phyloP scores from a whole-genome alignment of 2,888 invertebrate species.

The Sinelater perroti region DNA sequence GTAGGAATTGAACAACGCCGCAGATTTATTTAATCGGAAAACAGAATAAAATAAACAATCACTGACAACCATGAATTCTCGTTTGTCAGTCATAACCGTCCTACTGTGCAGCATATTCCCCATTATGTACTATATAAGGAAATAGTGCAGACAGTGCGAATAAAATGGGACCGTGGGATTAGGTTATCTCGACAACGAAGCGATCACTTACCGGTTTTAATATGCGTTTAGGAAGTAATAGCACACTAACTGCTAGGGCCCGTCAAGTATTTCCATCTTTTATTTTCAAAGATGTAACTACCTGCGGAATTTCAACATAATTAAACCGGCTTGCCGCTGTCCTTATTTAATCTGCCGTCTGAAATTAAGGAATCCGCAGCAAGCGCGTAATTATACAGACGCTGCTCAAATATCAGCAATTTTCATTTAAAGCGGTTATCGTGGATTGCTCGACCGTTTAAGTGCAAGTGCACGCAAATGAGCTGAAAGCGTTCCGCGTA shows the following conservation, averaged over 20 bases:
- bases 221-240: slow-evolving; percentile 16
- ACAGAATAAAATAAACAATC: not conserved
- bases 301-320: not conserved
- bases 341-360: not conserved
- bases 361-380: not conserved
- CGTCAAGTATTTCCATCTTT: slow-evolving; percentile 9
- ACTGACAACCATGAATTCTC: not conserved
- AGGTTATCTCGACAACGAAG: slow-evolving; percentile 1
- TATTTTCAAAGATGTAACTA: not conserved
- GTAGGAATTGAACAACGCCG: too few species aligned
- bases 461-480: too few species aligned
- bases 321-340: slow-evolving; percentile 10
- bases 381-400: too few species aligned
- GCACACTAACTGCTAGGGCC: not conserved
- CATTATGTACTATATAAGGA: slow-evolving; percentile 8
- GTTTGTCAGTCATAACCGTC: not conserved
- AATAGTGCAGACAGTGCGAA: not conserved
- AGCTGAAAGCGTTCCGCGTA: too few species aligned
- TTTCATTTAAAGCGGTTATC: not conserved
- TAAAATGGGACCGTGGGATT: slow-evolving; percentile 5
- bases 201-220: slow-evolving; percentile 2
- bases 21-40: too few species aligned
- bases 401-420: too few species aligned
- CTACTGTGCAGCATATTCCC: slow-evolving; percentile 3
- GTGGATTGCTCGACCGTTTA: too few species aligned